Percentiles rank a stretch among this genome's conserved stretches.
Conservation (phyloP, 1,140 invertebrate species). For the Dendrolimus kikuchii region DNA sequence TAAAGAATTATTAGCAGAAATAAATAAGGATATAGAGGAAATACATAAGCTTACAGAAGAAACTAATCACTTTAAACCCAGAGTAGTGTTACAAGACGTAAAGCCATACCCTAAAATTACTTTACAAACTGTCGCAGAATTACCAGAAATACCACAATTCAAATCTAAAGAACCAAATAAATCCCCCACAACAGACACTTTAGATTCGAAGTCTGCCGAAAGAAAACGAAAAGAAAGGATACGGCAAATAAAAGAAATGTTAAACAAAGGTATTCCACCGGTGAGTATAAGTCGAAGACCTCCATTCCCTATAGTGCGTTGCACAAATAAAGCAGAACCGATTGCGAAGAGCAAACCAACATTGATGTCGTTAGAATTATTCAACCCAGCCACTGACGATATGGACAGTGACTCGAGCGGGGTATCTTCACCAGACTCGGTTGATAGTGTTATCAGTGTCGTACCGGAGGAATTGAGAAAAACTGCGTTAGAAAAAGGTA, state of each 20-base stretch:
- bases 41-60: slow-evolving; percentile 68
- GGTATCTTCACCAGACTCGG: slow-evolving; percentile 88
- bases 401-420: slow-evolving; percentile 91
- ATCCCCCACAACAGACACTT: slow-evolving; percentile 43
- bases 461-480: slow-evolving; percentile 63
- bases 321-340: slow-evolving; percentile 71
- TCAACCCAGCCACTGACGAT: slow-evolving; percentile 93
- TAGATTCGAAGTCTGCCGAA: slow-evolving; percentile 54
- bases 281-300: slow-evolving; percentile 70
- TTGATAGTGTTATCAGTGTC: slow-evolving; percentile 87
- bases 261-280: slow-evolving; percentile 66
- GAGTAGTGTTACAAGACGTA: slow-evolving; percentile 62
- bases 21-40: slow-evolving; percentile 70
- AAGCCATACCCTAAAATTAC: slow-evolving; percentile 73
- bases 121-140: slow-evolving; percentile 73
- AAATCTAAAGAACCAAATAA: slow-evolving; percentile 55
- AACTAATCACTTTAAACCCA: slow-evolving; percentile 57
- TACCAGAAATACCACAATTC: slow-evolving; percentile 75
- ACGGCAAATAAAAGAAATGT: slow-evolving; percentile 79
- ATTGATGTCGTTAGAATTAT: slow-evolving; percentile 85
- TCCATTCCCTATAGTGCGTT: slow-evolving; percentile 77
- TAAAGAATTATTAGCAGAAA: slow-evolving; percentile 65
- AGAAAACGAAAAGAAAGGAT: slow-evolving; percentile 74
- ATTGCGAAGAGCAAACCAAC: slow-evolving; percentile 74
- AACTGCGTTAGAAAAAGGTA: slow-evolving; percentile 64